These are phyloP conservation scores for Pangasius sanitwongsei DNA, from an alignment of 2,797 vertebrate genomes.

Conservation along the genomic window DNA sequence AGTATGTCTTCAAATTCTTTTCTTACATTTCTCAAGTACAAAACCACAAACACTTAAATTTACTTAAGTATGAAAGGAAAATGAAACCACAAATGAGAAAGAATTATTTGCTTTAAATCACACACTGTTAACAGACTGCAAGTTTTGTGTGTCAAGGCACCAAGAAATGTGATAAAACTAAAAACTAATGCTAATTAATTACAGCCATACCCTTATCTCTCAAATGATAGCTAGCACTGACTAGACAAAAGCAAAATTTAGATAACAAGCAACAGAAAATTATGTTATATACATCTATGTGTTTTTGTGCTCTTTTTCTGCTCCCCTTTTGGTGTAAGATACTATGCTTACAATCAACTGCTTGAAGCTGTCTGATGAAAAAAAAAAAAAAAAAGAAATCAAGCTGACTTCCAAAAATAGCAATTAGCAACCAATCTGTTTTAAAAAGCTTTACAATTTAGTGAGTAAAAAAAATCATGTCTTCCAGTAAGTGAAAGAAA, in stretches of 20 bases:
- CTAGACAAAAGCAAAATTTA: not conserved
- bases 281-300: not conserved
- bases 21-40: not conserved
- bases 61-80: not conserved
- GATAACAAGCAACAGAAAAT: not conserved
- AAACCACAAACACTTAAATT: not conserved
- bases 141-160: not conserved
- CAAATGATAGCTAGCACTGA: not conserved
- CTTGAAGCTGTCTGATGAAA: not conserved
- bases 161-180: not conserved
- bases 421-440: constrained; percentile 12
- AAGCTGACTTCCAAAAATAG: constrained; percentile 26
- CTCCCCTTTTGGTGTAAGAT: not conserved
- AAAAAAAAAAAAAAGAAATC: not conserved
- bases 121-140: not conserved
- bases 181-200: not conserved
- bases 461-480: not conserved
- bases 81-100: not conserved
- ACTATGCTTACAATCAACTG: not conserved
- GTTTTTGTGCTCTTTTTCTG: not conserved
- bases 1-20: not conserved
- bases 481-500: not conserved
- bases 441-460: constrained; percentile 10
- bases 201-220: not conserved
- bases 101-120: not conserved